These are phyloP conservation scores for Oeneis ivallda DNA, from an alignment of 2,888 invertebrate species.

Conservation along the genomic window DNA sequence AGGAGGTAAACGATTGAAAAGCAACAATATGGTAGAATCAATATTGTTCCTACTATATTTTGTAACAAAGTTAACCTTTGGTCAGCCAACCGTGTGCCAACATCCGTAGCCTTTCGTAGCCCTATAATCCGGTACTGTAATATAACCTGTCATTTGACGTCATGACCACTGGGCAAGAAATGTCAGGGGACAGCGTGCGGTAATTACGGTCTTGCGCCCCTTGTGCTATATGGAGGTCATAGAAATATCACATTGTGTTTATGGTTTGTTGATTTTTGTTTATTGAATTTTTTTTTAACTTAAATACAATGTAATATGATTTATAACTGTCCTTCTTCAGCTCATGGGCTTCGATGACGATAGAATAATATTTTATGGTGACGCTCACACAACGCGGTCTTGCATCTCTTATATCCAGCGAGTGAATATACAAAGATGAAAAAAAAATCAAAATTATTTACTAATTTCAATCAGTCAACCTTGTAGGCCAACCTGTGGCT, in stretches of 20 bases:
- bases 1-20: too few relatives aligned
- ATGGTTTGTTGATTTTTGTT: slow-evolving; percentile 6
- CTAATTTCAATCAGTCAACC: too few relatives aligned
- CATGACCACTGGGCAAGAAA: slow-evolving; percentile 44
- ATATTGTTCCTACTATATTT: slow-evolving; percentile 6
- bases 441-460: too few relatives aligned
- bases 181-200: slow-evolving; percentile 45
- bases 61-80: slow-evolving; percentile 30
- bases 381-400: too few relatives aligned
- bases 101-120: slow-evolving; percentile 27
- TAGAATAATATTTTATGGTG: too few relatives aligned
- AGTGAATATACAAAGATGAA: too few relatives aligned
- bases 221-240: slow-evolving; percentile 37
- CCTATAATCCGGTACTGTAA: slow-evolving; percentile 47
- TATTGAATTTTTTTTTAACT: neutral
- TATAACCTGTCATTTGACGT: slow-evolving; percentile 44
- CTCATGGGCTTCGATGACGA: too few relatives aligned
- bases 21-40: neutral
- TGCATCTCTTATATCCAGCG: too few relatives aligned
- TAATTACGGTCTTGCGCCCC: slow-evolving; percentile 40
- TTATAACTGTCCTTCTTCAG: too few relatives aligned
- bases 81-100: slow-evolving; percentile 29
- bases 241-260: neutral
- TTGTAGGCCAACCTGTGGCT: too few relatives aligned
- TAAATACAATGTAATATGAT: too few relatives aligned